Base-by-base conservation (phyloP, 2,888 invertebrate species). In the Cantharis nigra region DNA sequence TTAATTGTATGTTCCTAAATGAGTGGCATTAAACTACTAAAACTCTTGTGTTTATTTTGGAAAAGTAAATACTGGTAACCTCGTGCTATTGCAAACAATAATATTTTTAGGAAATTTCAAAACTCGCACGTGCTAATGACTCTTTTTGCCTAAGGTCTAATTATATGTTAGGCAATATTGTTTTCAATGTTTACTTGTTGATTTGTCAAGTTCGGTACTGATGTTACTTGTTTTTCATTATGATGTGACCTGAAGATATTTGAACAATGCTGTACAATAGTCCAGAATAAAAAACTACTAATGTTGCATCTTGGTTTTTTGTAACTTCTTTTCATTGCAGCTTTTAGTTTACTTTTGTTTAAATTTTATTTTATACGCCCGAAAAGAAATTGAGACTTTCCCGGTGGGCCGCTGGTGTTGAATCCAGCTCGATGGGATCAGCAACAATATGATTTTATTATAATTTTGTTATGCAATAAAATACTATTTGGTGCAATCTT, bases 101-200 rank as follows among this genome's bases (percentile, higher is more conserved):
- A 67, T n/a, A 67, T 67, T 20, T 67, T 67, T 67, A 67, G 65
- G 26, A 23, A 20, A 67, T 67, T 67, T 67, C 26, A 67, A 26
- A 23, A 67, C 65, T 23, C 65, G 65, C 65, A 67, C 65, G 65
- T 67, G 65, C 65, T 67, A 67, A 67, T 67, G 65, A 67, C 65
- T 49, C 49, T 67, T 67, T 67, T 67, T 67, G 65, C 65, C 65
- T 67, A 67, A 20, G 65, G 65, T 67, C 65, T 67, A 67, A 67
- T 67, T 67, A 67, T 23, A 67, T 67, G 65, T 67, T 67, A n/a
- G 23, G 65, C 26, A 67, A 64, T 49, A 64, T 64, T 64, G 11
- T 64, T 64, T 64, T 64, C 13, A 64, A 67, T 49, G 49, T 49
- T 49, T 49, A 49, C 49, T 7, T 49, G 49, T 49, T 49, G 49